These are phyloP conservation scores for Scotopteryx bipunctaria DNA, from an alignment of 2,888 invertebrate genomes.

Conservation along the genomic window DNA sequence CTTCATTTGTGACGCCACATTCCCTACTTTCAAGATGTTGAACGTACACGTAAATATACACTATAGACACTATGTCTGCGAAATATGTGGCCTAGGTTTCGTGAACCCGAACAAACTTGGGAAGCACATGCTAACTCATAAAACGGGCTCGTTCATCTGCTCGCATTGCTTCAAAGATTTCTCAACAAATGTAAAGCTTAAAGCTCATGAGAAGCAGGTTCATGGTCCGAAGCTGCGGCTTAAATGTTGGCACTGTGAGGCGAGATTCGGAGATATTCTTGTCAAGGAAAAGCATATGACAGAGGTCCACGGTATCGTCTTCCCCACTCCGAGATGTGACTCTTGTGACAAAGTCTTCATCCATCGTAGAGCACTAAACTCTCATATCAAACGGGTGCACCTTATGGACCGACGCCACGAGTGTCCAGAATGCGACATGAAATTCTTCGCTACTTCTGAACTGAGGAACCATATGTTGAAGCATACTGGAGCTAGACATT, in stretches of 20 bases:
- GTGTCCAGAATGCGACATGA: constrained; percentile 67
- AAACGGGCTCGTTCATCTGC: constrained; percentile 43
- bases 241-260: constrained; percentile 51
- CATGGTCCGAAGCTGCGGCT: constrained; percentile 49
- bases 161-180: constrained; percentile 23
- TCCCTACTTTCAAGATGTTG: constrained; percentile 51
- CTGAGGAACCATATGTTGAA: constrained; percentile 77
- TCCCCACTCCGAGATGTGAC: constrained; percentile 49
- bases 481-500: constrained; percentile 76
- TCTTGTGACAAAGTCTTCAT: constrained; percentile 55
- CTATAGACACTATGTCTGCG: constrained; percentile 55
- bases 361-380: constrained; percentile 48
- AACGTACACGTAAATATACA: constrained; percentile 55
- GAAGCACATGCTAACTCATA: constrained; percentile 62
- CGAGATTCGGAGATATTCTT: constrained; percentile 41
- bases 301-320: constrained; percentile 47
- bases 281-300: constrained; percentile 50
- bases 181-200: constrained; percentile 53
- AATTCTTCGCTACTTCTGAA: constrained; percentile 55
- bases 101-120: constrained; percentile 57
- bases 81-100: constrained; percentile 60
- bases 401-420: constrained; percentile 48
- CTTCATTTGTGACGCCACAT: constrained; percentile 50
- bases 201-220: constrained; percentile 61
- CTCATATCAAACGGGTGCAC: constrained; percentile 54